A percentile compares a stretch with the other conserved stretches of the same genome.
These are phyloP conservation scores for Enteromius afrohamiltoni DNA, from an alignment of 2,797 vertebrate genomes.

Conservation along the genomic window DNA sequence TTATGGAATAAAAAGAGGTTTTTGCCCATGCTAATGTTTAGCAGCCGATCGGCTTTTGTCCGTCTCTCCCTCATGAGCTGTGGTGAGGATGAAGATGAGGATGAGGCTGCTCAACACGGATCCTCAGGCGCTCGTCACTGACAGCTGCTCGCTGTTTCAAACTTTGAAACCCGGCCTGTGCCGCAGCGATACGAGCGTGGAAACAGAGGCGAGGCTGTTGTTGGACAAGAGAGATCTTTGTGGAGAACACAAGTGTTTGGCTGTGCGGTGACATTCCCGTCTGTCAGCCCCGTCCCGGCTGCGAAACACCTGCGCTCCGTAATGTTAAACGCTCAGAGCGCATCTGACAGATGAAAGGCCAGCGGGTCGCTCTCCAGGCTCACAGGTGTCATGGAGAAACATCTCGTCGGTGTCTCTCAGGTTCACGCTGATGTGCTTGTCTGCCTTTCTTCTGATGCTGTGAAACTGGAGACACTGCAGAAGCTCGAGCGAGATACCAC, in stretches of 20 bases:
- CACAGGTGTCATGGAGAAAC: constrained; percentile 55
- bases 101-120: constrained; percentile 26
- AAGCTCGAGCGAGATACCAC: not conserved
- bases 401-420: constrained; percentile 28
- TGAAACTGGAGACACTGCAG: not conserved
- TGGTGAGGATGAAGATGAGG: not conserved
- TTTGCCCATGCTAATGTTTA: not conserved
- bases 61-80: not conserved
- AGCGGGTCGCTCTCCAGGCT: constrained; percentile 23
- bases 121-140: constrained; percentile 54
- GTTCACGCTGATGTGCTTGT: constrained; percentile 20
- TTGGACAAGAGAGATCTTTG: constrained; percentile 83
- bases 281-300: constrained; percentile 69
- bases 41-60: not conserved
- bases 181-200: constrained; percentile 67
- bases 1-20: not conserved
- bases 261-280: constrained; percentile 77
- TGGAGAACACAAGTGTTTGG: constrained; percentile 78
- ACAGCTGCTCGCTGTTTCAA: constrained; percentile 76
- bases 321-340: constrained; percentile 71
- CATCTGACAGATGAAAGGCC: constrained; percentile 46
- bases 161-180: constrained; percentile 67
- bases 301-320: constrained; percentile 76
- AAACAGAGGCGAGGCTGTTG: constrained; percentile 73
- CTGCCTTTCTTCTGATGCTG: not conserved